Evolutionary conservation across 2,797 vertebrate species (phyloP).

Genomic region (Silurus aristotelis): DNA sequence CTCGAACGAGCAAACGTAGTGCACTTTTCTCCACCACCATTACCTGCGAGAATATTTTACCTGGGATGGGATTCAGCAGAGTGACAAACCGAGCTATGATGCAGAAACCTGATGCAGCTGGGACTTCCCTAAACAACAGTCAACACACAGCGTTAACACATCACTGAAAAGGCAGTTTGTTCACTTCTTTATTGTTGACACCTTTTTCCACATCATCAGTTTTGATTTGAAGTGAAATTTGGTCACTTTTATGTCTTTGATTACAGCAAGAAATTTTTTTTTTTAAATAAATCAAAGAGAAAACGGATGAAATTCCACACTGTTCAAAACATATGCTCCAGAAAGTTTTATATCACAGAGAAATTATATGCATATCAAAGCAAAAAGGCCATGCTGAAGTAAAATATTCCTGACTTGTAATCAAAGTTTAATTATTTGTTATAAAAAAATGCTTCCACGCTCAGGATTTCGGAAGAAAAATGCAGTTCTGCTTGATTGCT

Average conservation of each 20-base stretch:
- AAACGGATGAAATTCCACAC: slow-evolving; percentile 5
- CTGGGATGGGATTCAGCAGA: slow-evolving; percentile 11
- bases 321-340: slow-evolving; percentile 1
- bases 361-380: slow-evolving; percentile 12
- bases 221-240: not conserved
- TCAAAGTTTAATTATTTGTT: slow-evolving; percentile 25
- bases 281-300: not conserved
- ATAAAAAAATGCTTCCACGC: not conserved
- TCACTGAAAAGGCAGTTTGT: not conserved
- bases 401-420: slow-evolving; percentile 1
- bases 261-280: not conserved
- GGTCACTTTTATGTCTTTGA: not conserved
- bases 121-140: not conserved
- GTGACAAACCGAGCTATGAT: slow-evolving; percentile 5
- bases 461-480: not conserved
- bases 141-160: not conserved
- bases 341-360: slow-evolving; percentile 37
- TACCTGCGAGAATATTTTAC: slow-evolving; percentile 25
- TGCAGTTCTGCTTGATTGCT: not conserved
- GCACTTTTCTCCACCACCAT: slow-evolving; percentile 27
- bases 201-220: not conserved
- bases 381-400: slow-evolving; percentile 10
- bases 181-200: not conserved
- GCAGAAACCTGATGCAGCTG: not conserved
- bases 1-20: slow-evolving; percentile 17